Evolutionary conservation across 2,797 vertebrate genomes (phyloP), one percentile per base, ranked within the genome.

Genomic region (Nannoperca obscura): DNA sequence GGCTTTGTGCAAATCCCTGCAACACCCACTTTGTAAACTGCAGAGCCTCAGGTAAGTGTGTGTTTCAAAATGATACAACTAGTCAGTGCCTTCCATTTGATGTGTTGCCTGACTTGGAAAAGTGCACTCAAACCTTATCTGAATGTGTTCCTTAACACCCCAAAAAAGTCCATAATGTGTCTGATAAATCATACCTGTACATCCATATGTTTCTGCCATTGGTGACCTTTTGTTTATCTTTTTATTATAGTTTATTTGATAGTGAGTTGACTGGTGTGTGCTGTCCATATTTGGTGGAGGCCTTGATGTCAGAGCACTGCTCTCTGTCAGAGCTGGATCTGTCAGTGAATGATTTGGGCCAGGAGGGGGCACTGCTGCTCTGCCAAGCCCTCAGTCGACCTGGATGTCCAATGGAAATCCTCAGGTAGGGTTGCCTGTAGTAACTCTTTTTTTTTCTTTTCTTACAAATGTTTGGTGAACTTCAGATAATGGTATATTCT

Each of bases 301-400:
- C 88, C 57, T 87, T 98, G 74, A 76, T 78, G 71, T 94, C 93
- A 6, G 83, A 90, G 49, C 76, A 88, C 82, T 96, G 92, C 82
- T 78, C 15, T 46, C 91, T 98, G 74, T 81, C 88, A 0, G 94
- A 97, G 72, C 90, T 98, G 84, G 94, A 97, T 65, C 91, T 97
- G 47, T 96, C 97, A 59, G 89, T 96, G 61, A 98, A 97, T 54
- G 67, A 90, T 0, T 70, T 97, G 66, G 93, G 84, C 0, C 96
- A 97, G 1, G 74, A 92, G 20, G 96, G 96, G 50, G 76, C 93
- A 17, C 90, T 93, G 73, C 83, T 90, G 87, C 95, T 98, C 80
- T 94, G 94, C n/a, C 90, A 92, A 72, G 94, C 94, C 5, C 86
- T 97, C 70, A 87, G 71, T 69, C 83, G 83, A 65, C 94, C 95